Base-by-base conservation (phyloP, 2,888 invertebrate species). In the Macropis europaea region DNA sequence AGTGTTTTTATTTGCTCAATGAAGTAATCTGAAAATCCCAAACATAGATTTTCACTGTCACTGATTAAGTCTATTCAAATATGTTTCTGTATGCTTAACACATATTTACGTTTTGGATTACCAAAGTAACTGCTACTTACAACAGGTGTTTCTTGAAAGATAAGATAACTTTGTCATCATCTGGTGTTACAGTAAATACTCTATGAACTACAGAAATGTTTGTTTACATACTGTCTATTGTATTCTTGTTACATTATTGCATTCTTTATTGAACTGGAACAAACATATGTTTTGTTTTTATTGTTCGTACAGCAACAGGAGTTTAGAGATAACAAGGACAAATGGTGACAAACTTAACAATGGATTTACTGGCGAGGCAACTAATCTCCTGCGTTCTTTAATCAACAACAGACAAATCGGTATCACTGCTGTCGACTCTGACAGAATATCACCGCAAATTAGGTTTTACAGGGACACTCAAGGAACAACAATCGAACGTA, bases 351-450 rank as follows among this genome's bases (percentile, higher is more conserved):
- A 87, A 71, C 32, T 87, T 47, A 89, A 89, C 67, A 89, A 89
- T 73, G 89, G 89, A 3, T 89, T 84, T 64, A 82, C 85, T 17
- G 95, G 94, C 19, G 95, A 95, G 88, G 94, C 95, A 40, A 94
- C 95, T 63, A 95, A 95, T 87, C 90, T 96, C 40, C 90, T 96
- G 24, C 91, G 95, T 79, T 93, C 95, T 84, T 91, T 96, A 84
- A 95, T 96, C 84, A 95, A 94, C 88, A 95, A 94, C 90, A 92
- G 95, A 82, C 94, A 94, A 84, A 92, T 95, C 74, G 94, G 94
- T 47, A 93, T 94, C 90, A 94, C 95, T 22, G 79, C 89, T 4
- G 82, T 88, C 22, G 88, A 89, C 61, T 77, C 84, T 11, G 87
- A 80, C 3, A 75, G 85, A 67, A 74, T 82, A 52, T 87, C 88